Evolutionary conservation across 2,888 invertebrate genomes (phyloP).

Genomic region (Nomada fabriciana): DNA sequence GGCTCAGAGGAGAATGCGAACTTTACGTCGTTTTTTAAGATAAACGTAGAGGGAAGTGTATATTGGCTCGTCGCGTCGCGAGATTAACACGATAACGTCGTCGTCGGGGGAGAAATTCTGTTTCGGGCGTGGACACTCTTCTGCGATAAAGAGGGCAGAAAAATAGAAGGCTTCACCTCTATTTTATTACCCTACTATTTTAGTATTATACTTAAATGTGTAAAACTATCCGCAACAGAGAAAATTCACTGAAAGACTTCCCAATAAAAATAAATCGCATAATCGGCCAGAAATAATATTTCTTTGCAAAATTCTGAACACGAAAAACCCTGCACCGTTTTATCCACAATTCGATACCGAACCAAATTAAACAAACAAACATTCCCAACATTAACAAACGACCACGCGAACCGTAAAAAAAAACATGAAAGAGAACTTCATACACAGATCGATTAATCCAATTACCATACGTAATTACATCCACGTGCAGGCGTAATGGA

Average conservation of each 20-base stretch:
- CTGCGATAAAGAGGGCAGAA: constrained; percentile 23
- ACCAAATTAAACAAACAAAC: too few relatives aligned
- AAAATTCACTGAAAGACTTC: too few relatives aligned
- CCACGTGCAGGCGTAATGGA: neutral
- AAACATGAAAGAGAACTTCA: too few relatives aligned
- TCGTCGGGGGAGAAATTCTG: constrained; percentile 42
- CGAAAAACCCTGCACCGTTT: too few relatives aligned
- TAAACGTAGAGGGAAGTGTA: neutral
- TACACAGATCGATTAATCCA: neutral
- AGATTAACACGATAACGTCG: constrained; percentile 50
- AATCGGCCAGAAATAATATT: too few relatives aligned
- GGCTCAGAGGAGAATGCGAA: constrained; percentile 24
- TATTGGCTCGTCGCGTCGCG: constrained; percentile 33
- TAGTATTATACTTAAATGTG: neutral
- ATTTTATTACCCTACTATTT: constrained; percentile 19
- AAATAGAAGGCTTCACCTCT: neutral
- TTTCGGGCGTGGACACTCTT: constrained; percentile 41
- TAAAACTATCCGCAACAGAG: too few relatives aligned
- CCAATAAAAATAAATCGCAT: too few relatives aligned
- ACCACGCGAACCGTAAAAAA: too few relatives aligned
- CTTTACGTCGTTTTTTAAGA: constrained; percentile 42
- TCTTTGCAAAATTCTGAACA: too few relatives aligned
- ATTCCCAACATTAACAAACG: too few relatives aligned
- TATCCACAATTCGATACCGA: too few relatives aligned
- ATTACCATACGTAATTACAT: neutral